Percentiles rank a stretch among this genome's conserved stretches.
Evolutionary conservation across 2,113 vertebrate species (phyloP).

Genomic region (Chloroceryle aenea): DNA sequence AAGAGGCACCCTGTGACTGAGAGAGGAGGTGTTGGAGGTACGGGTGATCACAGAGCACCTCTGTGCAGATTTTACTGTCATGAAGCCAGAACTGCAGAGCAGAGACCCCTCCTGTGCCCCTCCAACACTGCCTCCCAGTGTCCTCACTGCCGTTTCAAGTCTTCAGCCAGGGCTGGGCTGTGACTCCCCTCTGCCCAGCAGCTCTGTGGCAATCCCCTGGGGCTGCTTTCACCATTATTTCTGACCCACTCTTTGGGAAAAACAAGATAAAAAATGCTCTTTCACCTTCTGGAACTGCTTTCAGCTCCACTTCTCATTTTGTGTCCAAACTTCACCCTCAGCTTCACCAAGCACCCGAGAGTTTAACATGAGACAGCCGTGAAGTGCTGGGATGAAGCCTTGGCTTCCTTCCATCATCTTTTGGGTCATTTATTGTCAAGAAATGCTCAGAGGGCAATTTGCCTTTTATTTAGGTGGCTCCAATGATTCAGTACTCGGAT

Average conservation of each 20-base stretch:
- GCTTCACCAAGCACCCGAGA: not conserved
- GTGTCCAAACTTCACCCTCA: not conserved
- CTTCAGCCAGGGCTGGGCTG: not conserved
- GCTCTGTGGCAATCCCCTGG: accelerated
- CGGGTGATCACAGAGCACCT: accelerated
- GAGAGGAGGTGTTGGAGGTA: not conserved
- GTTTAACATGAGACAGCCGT: accelerated
- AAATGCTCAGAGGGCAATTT: not conserved
- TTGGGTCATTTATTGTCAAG: not conserved
- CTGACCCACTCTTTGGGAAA: not conserved
- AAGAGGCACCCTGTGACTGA: too few species aligned
- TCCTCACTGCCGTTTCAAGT: not conserved
- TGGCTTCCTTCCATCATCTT: not conserved
- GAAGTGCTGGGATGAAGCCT: not conserved
- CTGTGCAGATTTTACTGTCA: not conserved
- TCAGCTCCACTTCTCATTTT: not conserved
- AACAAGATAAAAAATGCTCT: not conserved
- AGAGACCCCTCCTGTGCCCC: not conserved
- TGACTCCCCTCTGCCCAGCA: not conserved
- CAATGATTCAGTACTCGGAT: not conserved
- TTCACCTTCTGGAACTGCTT: not conserved
- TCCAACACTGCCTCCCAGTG: not conserved
- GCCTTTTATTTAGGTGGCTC: not conserved
- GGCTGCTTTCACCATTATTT: not conserved
- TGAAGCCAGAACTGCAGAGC: too few species aligned